phyloP scores from a whole-genome alignment of 1,140 invertebrate species.

The Octopus sinensis region DNA sequence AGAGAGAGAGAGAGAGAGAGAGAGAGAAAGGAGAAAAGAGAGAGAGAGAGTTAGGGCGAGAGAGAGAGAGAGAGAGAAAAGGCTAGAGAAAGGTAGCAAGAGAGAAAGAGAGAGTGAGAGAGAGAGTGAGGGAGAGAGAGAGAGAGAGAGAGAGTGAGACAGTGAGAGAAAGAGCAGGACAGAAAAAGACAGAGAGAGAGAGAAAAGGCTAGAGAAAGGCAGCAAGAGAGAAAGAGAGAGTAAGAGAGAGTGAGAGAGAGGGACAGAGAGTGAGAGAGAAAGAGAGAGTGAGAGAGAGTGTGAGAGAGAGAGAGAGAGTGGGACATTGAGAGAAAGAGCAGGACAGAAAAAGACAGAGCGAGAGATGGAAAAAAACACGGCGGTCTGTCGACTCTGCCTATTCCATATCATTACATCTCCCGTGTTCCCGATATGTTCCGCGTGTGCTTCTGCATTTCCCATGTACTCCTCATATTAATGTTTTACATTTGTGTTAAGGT shows the following conservation, averaged over 20 bases:
- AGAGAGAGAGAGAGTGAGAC: not conserved
- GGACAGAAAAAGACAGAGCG: not conserved
- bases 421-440: no score
- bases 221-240: not conserved
- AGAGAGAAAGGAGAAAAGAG: not conserved
- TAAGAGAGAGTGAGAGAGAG: not conserved
- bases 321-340: not conserved
- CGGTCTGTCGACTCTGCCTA: no score
- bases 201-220: not conserved
- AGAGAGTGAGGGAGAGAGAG: not conserved
- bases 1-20: not conserved
- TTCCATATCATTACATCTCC: no score
- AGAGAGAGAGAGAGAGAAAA: not conserved
- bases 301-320: not conserved
- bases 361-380: no score
- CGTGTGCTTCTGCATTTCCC: no score
- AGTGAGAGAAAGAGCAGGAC: not conserved
- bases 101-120: not conserved
- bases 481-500: no score
- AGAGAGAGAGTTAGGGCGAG: not conserved
- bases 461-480: no score
- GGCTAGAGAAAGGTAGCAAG: not conserved
- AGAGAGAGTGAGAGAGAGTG: conserved; percentile 10
- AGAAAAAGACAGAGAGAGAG: not conserved
- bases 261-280: not conserved